These are phyloP conservation scores for Stenoptilia bipunctidactyla DNA, from an alignment of 2,888 invertebrate species.

Conservation along the genomic window DNA sequence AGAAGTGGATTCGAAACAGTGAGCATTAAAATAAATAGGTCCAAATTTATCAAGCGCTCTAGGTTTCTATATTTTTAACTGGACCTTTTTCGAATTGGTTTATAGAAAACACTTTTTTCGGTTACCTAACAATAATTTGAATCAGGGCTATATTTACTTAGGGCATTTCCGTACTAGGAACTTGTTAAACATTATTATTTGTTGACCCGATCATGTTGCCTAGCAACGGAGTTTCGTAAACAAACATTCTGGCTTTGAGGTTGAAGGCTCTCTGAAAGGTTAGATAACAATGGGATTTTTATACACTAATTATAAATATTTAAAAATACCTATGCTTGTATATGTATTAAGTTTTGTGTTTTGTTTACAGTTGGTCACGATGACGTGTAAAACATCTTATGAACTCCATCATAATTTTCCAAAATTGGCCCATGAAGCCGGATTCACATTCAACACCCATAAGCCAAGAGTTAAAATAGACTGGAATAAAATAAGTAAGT, in stretches of 20 bases:
- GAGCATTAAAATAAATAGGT: too few relatives aligned
- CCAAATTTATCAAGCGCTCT: too few relatives aligned
- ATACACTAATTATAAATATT: neutral
- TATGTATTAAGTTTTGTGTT: neutral
- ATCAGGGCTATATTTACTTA: too few relatives aligned
- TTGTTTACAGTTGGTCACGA: neutral
- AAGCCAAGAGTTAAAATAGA: constrained; percentile 71
- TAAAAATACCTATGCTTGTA: too few relatives aligned
- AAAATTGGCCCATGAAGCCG: constrained; percentile 76
- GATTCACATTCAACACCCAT: constrained; percentile 76
- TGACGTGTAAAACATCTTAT: constrained; percentile 48
- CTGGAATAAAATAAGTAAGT: constrained; percentile 78
- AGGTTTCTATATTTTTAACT: too few relatives aligned
- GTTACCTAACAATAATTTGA: too few relatives aligned
- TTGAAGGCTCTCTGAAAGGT: neutral
- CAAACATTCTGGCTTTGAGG: too few relatives aligned
- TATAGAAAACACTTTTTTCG: too few relatives aligned
- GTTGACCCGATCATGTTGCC: constrained; percentile 18
- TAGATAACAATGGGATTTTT: constrained; percentile 2
- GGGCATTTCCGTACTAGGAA: too few relatives aligned
- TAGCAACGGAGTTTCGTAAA: constrained; percentile 17
- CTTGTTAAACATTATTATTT: too few relatives aligned
- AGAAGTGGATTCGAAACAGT: too few relatives aligned
- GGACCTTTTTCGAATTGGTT: too few relatives aligned
- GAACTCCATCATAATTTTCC: constrained; percentile 78